phyloP scores from a whole-genome alignment of 2,888 invertebrate genomes.

The Panorpa germanica region DNA sequence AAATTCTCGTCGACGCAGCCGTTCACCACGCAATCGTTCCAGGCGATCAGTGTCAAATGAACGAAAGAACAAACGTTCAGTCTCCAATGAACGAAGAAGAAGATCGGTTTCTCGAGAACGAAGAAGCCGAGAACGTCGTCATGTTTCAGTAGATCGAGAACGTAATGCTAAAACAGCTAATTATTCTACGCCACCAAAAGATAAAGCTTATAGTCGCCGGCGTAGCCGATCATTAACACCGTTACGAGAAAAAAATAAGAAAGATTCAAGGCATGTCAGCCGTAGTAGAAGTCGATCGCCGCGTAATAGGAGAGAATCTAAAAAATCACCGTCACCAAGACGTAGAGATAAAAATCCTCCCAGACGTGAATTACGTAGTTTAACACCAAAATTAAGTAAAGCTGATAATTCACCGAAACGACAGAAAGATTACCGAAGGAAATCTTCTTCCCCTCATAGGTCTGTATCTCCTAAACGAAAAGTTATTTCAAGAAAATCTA shows the following conservation, averaged over 20 bases:
- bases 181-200: conserved; percentile 5
- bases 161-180: conserved; percentile 8
- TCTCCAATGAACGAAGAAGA: conserved; percentile 13
- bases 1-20: conserved; percentile 11
- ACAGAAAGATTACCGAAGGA: conserved; percentile 3
- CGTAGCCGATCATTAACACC: too few relatives aligned
- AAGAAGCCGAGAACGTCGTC: conserved; percentile 16
- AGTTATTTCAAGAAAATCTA: conserved; percentile 4
- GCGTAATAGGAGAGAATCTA: conserved; percentile 5
- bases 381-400: neutral
- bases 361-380: conserved; percentile 8
- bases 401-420: conserved; percentile 6
- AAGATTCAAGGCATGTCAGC: conserved; percentile 2
- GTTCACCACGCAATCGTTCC: conserved; percentile 11
- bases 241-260: conserved; percentile 3
- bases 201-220: conserved; percentile 15
- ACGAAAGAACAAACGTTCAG: conserved; percentile 6
- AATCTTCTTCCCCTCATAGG: conserved; percentile 7
- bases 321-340: conserved; percentile 16
- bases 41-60: conserved; percentile 13
- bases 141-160: conserved; percentile 19
- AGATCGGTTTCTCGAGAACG: conserved; percentile 14
- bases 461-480: conserved; percentile 7
- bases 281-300: conserved; percentile 1
- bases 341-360: conserved; percentile 10